Conservation (phyloP, 2,113 vertebrate genomes). For the Xenopus laevis region DNA sequence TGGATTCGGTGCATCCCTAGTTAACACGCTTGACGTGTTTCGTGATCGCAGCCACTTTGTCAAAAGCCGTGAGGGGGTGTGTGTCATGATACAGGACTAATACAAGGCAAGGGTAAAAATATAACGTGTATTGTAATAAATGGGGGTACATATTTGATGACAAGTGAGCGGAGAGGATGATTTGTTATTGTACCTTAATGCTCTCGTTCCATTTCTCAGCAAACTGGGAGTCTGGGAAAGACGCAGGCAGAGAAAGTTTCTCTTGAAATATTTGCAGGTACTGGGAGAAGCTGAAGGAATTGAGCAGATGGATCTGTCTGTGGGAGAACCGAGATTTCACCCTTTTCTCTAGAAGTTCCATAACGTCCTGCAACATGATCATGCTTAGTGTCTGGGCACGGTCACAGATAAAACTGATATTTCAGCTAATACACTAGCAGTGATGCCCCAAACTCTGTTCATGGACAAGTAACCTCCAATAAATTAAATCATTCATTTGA, state of each 20-base stretch:
- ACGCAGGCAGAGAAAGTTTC: constrained; percentile 73
- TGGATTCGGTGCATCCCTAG: no score
- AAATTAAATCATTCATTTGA: no score
- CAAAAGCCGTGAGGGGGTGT: no score
- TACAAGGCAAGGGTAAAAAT: no score
- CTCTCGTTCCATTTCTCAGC: constrained; percentile 78
- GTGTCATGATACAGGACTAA: no score
- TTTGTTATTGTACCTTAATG: constrained; percentile 65
- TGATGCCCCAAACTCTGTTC: no score
- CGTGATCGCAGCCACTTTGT: no score
- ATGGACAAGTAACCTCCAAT: no score
- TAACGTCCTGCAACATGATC: constrained; percentile 72
- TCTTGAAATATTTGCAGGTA: constrained; percentile 72
- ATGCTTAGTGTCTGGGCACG: background rate
- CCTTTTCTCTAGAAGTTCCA: constrained; percentile 95
- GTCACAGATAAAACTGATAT: no score
- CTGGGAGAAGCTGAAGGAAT: constrained; percentile 70
- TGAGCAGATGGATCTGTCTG: constrained; percentile 87
- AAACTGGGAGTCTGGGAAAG: constrained; percentile 74
- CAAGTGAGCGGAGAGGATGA: background rate
- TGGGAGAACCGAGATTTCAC: constrained; percentile 97
- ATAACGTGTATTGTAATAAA: no score
- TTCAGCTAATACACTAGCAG: no score
- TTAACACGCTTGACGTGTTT: no score
- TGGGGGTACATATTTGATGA: background rate